Conservation (phyloP, 1,140 invertebrate species). For the Reticulitermes speratus region DNA sequence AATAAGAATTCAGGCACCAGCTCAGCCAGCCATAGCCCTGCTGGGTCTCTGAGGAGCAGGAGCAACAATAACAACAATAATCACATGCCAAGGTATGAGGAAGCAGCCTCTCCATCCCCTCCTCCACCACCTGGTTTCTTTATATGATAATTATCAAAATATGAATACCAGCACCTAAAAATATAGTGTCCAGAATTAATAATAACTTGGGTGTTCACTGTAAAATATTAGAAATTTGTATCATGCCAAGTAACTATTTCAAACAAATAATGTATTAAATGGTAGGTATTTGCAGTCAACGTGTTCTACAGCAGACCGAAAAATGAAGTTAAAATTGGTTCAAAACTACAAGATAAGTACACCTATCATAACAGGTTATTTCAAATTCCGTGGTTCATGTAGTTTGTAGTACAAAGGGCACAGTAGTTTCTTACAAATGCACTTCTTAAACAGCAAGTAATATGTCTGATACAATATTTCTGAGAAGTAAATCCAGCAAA, state of each 20-base stretch:
- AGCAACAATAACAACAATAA: slow-evolving; percentile 30
- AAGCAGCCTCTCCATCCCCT: slow-evolving; percentile 23
- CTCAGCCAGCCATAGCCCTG: slow-evolving; percentile 32
- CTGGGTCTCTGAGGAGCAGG: slow-evolving; percentile 27
- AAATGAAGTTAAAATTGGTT: too few species aligned
- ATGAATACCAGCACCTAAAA: slow-evolving; percentile 7
- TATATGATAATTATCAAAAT: slow-evolving; percentile 24
- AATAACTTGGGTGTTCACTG: background rate
- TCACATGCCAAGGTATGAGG: slow-evolving; percentile 35
- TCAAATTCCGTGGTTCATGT: too few species aligned
- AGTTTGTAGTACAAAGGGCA: too few species aligned
- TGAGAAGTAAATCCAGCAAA: too few species aligned
- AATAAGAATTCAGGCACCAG: slow-evolving; percentile 30
- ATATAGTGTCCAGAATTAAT: background rate
- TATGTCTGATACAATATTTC: too few species aligned
- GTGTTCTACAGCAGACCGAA: background rate
- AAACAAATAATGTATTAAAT: background rate
- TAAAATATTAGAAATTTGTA: background rate
- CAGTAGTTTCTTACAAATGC: too few species aligned
- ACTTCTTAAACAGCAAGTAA: too few species aligned
- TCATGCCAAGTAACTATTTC: background rate
- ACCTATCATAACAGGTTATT: too few species aligned
- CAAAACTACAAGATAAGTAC: too few species aligned
- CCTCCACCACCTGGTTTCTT: slow-evolving; percentile 33
- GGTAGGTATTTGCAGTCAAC: background rate